Evolutionary conservation across 2,113 vertebrate species (phyloP).

Genomic region (Gallinago undulata): DNA sequence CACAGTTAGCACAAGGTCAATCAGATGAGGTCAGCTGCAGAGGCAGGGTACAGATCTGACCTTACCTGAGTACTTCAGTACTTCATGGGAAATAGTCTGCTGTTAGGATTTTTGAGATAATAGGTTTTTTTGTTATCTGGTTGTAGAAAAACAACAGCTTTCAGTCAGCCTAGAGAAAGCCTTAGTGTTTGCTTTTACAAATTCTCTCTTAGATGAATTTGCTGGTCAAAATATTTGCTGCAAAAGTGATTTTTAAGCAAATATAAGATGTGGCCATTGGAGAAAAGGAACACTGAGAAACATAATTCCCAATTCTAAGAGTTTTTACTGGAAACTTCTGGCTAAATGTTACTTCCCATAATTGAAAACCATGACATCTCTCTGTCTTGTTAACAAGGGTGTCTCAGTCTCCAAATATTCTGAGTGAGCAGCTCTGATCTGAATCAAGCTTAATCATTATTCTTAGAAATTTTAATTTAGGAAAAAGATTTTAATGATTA

Average conservation of each 20-base stretch:
- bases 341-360: background rate
- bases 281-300: background rate
- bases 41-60: background rate
- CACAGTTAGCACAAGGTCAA: background rate
- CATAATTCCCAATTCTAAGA: background rate
- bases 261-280: background rate
- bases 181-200: background rate
- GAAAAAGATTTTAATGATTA: background rate
- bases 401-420: background rate
- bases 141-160: background rate
- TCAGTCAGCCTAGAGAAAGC: background rate
- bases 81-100: background rate
- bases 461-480: background rate
- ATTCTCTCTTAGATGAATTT: background rate
- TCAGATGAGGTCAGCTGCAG: background rate
- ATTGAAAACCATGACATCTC: background rate
- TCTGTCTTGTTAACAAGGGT: background rate
- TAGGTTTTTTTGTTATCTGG: fast-evolving
- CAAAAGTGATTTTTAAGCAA: background rate
- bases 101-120: background rate
- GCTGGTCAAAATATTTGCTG: background rate
- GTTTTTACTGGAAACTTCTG: background rate
- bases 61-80: background rate
- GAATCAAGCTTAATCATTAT: background rate
- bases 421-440: background rate